A percentile compares a stretch with the other conserved stretches of the same genome.
phyloP scores from a whole-genome alignment of 1,140 invertebrate species.

The Drosophila fuyamai region DNA sequence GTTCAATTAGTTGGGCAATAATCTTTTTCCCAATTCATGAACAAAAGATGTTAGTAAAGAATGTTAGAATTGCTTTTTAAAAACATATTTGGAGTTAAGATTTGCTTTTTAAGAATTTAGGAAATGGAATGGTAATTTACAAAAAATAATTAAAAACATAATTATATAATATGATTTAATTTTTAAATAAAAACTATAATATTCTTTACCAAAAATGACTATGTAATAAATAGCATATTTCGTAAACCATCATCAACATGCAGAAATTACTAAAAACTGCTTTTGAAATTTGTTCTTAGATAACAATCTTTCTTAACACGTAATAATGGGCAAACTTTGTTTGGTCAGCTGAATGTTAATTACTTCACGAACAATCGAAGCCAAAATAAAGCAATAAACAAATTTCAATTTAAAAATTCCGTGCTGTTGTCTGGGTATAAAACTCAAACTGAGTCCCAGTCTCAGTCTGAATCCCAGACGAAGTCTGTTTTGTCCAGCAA shows the following conservation, averaged over 20 bases:
- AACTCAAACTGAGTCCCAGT: not conserved
- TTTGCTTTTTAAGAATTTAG: too few species aligned
- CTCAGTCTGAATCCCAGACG: constrained; percentile 26
- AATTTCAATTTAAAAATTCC: constrained; percentile 19
- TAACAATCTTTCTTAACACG: not conserved
- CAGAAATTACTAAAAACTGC: not conserved
- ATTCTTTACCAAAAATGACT: too few species aligned
- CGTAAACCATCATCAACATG: too few species aligned
- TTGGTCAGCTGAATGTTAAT: constrained; percentile 73
- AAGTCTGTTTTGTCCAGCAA: constrained; percentile 58
- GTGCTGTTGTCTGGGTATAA: constrained; percentile 7
- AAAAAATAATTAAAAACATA: too few species aligned
- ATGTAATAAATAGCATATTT: too few species aligned
- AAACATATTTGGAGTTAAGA: not conserved
- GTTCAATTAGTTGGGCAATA: constrained; percentile 40
- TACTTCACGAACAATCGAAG: constrained; percentile 38
- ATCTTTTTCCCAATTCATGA: constrained; percentile 16
- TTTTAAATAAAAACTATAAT: too few species aligned
- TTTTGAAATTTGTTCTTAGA: not conserved
- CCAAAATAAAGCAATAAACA: constrained; percentile 11
- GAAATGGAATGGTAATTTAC: not conserved
- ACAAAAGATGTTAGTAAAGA: not conserved
- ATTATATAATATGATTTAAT: too few species aligned
- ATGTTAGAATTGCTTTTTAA: not conserved
- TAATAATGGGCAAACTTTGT: constrained; percentile 8